Evolutionary conservation across 2,888 invertebrate genomes (phyloP).

Genomic region (Tachina fera): DNA sequence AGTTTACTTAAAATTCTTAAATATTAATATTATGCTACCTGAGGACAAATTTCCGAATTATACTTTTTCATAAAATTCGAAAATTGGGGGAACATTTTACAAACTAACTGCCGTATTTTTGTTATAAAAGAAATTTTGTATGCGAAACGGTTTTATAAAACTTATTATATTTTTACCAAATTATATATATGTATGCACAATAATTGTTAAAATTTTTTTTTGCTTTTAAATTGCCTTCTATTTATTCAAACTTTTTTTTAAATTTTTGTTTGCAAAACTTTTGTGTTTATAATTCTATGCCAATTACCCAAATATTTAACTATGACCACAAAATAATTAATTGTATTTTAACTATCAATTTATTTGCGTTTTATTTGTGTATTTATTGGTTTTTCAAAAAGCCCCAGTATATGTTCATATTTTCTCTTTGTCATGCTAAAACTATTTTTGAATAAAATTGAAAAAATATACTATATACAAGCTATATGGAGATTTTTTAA

Average conservation of each 20-base stretch:
- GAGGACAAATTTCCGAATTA: too few species aligned
- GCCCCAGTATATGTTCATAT: background rate
- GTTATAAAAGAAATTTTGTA: too few species aligned
- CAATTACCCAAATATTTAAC: constrained; percentile 32
- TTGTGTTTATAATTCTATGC: background rate
- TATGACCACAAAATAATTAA: constrained; percentile 67
- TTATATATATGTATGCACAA: too few species aligned
- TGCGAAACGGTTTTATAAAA: too few species aligned
- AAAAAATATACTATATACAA: constrained; percentile 30
- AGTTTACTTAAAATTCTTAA: too few species aligned
- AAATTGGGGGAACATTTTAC: too few species aligned
- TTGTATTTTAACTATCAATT: constrained; percentile 71
- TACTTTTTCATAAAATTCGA: too few species aligned
- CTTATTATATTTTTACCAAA: too few species aligned
- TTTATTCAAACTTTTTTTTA: background rate
- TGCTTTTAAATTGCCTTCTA: background rate
- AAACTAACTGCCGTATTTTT: too few species aligned
- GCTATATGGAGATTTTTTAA: background rate
- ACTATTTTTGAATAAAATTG: constrained; percentile 8
- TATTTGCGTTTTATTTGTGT: constrained; percentile 49
- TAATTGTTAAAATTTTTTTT: background rate
- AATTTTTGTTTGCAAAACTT: background rate
- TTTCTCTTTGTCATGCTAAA: background rate
- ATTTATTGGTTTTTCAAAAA: constrained; percentile 48
- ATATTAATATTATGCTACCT: too few species aligned